phyloP scores from a whole-genome alignment of 2,113 vertebrate genomes.

The Poeciliopsis occidentalis region DNA sequence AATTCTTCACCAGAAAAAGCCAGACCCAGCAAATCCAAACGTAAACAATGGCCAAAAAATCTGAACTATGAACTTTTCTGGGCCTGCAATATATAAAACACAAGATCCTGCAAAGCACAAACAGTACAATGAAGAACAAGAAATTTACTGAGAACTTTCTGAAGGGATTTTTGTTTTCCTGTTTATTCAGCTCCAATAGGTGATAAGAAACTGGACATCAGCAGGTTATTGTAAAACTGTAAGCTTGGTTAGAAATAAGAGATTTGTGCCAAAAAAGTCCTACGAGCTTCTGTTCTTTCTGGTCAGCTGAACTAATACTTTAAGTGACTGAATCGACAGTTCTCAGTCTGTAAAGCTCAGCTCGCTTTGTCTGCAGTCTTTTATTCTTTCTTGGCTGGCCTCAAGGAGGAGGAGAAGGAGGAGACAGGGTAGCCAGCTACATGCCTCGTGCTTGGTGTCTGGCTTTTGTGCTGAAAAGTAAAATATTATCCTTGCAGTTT shows the following conservation, averaged over 20 bases:
- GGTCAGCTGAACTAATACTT: conserved; percentile 44
- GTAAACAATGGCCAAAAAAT: too few species aligned
- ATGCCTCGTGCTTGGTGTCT: too few species aligned
- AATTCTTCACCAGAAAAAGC: too few species aligned
- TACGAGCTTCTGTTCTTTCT: neutral
- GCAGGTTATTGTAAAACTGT: neutral
- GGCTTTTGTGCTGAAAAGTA: too few species aligned
- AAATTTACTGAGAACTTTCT: neutral
- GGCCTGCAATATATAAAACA: too few species aligned
- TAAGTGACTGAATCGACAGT: conserved; percentile 45
- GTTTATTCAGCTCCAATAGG: neutral
- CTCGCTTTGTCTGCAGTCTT: conserved; percentile 44
- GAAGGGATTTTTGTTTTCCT: neutral
- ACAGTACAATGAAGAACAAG: neutral
- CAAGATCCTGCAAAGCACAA: too few species aligned
- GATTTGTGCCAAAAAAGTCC: conserved; percentile 13
- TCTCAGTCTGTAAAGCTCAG: conserved; percentile 15
- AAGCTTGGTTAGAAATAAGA: conserved; percentile 3
- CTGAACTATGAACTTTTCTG: too few species aligned
- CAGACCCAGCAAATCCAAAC: too few species aligned
- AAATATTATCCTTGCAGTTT: too few species aligned
- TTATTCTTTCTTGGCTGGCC: conserved; percentile 10
- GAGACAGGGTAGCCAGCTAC: conserved; percentile 22
- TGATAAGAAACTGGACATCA: neutral
- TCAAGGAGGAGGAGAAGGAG: neutral